Base-by-base conservation (phyloP, 2,797 vertebrate genomes). In the Valencia hispanica region DNA sequence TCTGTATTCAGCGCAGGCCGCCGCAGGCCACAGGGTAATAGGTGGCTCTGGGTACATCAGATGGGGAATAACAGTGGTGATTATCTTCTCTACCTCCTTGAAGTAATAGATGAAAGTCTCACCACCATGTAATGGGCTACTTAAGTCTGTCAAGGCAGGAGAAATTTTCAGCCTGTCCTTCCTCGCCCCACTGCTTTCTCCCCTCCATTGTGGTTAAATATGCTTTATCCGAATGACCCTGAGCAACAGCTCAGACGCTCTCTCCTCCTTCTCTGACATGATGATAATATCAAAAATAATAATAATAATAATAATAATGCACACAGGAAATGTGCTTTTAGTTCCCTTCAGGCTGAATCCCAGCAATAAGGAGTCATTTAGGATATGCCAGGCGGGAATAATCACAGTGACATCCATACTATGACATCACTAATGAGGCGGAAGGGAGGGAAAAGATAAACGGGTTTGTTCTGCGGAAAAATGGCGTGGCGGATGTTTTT, bases 61-160 rank as follows among this genome's bases (percentile, higher is more conserved):
- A 91, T 84, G 90, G 85, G 84, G 86, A 90, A 91, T 91, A 95
- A 95, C 90, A 91, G 90, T 80, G 81, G 89, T 90, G 90, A 94
- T 94, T 94, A 94, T 94, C 93, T 91, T 89, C 95, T 96, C 94
- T 93, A 82, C 88, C 90, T 94, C 91, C 93, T 94, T 93, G 88
- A 94, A 93, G 89, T 94, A 89, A 94, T 89, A 92, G 90, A 95
- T 94, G 88, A 95, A 92, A 96, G 95, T 87, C 87, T 92, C 84
- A 72, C 77, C 79, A 84, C 94, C 87, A 88, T 91, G 87, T 94
- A 96, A 96, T 93, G 92, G 94, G 93, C 93, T 93, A 92, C 91
- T 95, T 94, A 93, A 89, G 89, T 88, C 95, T 92, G 92, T 94
- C 92, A 93, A 88, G 85, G 87, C 84, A 22, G 86, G 73, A 87